Percentiles rank a stretch among this genome's conserved stretches.
These are phyloP conservation scores for Embidobia sp. DNA, from an alignment of 2,888 invertebrate species.

Conservation along the genomic window DNA sequence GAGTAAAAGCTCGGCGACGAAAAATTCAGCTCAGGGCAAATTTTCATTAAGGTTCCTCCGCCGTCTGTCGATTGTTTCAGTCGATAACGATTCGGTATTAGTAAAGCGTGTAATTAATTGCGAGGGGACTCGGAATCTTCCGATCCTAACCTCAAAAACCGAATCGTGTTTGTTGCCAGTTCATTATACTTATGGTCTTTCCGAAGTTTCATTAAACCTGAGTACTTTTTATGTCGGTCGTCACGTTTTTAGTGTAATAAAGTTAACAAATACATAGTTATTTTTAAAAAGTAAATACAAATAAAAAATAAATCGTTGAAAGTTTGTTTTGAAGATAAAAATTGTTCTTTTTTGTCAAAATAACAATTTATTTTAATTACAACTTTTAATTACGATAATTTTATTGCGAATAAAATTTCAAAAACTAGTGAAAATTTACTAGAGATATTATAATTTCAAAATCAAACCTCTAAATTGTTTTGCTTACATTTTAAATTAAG, in stretches of 20 bases:
- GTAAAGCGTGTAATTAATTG: conserved; percentile 44
- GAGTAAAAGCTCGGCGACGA: no score
- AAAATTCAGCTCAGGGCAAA: conserved; percentile 32
- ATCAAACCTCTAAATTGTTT: no score
- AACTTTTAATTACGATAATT: no score
- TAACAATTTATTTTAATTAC: no score
- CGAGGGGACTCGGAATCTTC: conserved; percentile 12
- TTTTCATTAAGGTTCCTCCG: conserved; percentile 31
- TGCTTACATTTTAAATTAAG: no score
- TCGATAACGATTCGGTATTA: conserved; percentile 30
- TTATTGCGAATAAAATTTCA: no score
- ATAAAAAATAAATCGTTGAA: no score
- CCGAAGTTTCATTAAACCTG: conserved; percentile 5
- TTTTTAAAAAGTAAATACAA: no score
- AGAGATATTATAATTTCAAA: no score
- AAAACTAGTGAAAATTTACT: no score
- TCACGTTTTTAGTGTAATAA: neutral
- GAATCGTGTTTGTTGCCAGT: conserved; percentile 3
- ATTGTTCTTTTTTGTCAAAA: no score
- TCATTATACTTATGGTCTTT: conserved; percentile 2
- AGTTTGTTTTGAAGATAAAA: no score
- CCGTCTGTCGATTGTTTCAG: conserved; percentile 42
- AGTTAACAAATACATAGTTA: conserved; percentile 16
- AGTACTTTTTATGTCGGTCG: neutral
- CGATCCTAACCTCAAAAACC: conserved; percentile 24